These are phyloP conservation scores for Pitangus sulphuratus DNA, from an alignment of 2,797 vertebrate genomes.

Conservation along the genomic window DNA sequence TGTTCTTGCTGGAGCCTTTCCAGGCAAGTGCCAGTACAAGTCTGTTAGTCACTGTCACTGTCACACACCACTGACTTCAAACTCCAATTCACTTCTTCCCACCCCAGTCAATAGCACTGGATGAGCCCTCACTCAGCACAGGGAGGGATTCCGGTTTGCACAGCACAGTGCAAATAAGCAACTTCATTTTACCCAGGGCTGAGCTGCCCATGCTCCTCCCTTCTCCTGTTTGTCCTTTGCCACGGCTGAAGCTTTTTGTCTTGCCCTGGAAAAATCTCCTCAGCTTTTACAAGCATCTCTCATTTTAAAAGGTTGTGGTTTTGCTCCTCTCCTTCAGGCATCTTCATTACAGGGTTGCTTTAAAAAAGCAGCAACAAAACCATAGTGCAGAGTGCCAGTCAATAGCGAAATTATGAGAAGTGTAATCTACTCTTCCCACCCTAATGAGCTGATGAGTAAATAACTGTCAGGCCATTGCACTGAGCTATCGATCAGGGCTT, in stretches of 20 bases:
- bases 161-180: background rate
- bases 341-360: background rate
- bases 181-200: background rate
- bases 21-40: background rate
- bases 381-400: background rate
- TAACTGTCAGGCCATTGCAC: conserved; percentile 27
- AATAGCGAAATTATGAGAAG: conserved; percentile 34
- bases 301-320: background rate
- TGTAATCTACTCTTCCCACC: conserved; percentile 45
- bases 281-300: background rate
- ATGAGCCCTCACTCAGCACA: background rate
- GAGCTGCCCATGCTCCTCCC: background rate
- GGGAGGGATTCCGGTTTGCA: background rate
- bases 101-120: background rate
- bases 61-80: background rate
- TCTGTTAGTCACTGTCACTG: background rate
- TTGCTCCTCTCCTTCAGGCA: background rate
- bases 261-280: background rate
- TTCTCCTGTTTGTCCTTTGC: background rate
- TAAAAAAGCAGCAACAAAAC: background rate
- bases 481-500: conserved; percentile 10
- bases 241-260: background rate
- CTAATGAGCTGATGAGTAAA: conserved; percentile 63
- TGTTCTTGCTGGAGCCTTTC: background rate
- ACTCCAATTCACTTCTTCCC: background rate